Evolutionary conservation across 2,113 vertebrate species (phyloP), one percentile per base, ranked within the genome.

Genomic region (Calonectris borealis): DNA sequence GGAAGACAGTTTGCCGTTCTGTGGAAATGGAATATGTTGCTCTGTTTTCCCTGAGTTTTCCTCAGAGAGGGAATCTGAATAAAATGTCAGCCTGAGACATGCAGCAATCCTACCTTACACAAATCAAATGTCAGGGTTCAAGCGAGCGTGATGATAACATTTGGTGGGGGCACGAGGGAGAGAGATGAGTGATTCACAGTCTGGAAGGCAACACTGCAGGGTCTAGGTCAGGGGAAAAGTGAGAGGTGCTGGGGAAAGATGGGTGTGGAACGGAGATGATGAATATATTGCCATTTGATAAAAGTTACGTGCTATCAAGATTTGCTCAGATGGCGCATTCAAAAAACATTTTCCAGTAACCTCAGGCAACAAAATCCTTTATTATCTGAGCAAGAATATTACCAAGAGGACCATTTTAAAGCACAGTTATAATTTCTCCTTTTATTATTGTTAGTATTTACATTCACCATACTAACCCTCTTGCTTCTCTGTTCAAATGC

Each of bases 61-160:
- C 25, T 91, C 81, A 46, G 60, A 90, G 70, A 65, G 79, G 18
- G 31, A 88, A 64, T 57, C 49, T 69, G 86, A 94, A 89, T 88
- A 87, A 96, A 94, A 95, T 58, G 82, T 83, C 90, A 95, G 73
- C 26, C 64, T 26, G 58, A 93, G 68, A 69, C 49, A 57, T 0
- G 11, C 68, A 86, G 69, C 34, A 55, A 65, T 18, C 10, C 38
- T 15, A 55, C 48, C 62, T 85, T 32, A 85, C 83, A 91, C 75
- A 93, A 95, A 93, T 58, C 92, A 89, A 86, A 91, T 92, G 84
- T 75, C 94, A 96, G 60, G 58, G 90, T 69, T 96, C 92, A 96
- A 81, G 85, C 2, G 2, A 91, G 85, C 18, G 5, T 29, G 68
- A 80, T 48, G 62, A 65, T 76, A 91, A 95, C 31, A 57, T 65